These are phyloP conservation scores for Spizaetus ornatus DNA, from an alignment of 2,113 vertebrate species.

Conservation along the genomic window DNA sequence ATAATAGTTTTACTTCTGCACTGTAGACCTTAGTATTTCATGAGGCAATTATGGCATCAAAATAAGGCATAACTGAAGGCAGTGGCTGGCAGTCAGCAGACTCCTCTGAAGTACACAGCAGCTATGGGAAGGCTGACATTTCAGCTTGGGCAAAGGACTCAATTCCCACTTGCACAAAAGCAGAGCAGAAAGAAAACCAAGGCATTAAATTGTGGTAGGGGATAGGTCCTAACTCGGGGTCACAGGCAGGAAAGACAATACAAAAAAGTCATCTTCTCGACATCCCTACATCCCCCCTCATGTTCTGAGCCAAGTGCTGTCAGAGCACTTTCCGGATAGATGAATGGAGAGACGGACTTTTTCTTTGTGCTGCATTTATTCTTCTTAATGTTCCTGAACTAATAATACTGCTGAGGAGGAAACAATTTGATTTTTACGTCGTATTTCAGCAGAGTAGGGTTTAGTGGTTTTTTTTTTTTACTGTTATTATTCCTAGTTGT, in stretches of 20 bases:
- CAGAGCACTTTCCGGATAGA: neutral
- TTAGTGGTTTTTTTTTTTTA: fast-evolving
- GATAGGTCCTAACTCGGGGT: neutral
- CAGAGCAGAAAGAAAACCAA: neutral
- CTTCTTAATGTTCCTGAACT: neutral
- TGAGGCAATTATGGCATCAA: neutral
- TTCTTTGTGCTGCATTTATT: neutral
- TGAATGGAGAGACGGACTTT: neutral
- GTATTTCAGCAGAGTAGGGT: neutral
- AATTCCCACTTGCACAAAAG: neutral
- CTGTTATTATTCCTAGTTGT: neutral
- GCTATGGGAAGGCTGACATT: neutral
- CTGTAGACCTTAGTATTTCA: neutral
- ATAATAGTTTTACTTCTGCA: neutral
- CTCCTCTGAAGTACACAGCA: neutral
- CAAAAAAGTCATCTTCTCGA: neutral
- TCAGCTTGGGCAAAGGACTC: neutral
- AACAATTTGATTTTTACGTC: neutral
- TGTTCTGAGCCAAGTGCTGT: neutral
- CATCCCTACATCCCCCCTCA: fast-evolving
- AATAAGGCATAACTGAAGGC: neutral
- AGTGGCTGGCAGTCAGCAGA: neutral
- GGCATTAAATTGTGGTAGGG: neutral
- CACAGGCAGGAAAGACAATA: neutral
- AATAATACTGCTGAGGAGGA: neutral